These are phyloP conservation scores for Nomada fucata DNA, from an alignment of 2,888 invertebrate genomes.

Conservation along the genomic window DNA sequence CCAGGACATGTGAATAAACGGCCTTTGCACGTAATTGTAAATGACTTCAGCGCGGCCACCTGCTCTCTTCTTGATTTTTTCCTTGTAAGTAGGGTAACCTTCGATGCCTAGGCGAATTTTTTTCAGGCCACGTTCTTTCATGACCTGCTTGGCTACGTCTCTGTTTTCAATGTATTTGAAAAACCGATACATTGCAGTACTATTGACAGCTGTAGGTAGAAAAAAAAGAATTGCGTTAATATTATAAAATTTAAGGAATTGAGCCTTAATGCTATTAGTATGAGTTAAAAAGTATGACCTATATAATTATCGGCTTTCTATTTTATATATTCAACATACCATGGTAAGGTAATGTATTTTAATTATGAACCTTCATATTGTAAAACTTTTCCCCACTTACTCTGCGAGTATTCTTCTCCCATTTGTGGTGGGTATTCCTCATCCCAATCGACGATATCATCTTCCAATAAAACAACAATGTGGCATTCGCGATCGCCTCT, in stretches of 20 bases:
- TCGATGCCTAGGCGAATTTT: conserved; percentile 99
- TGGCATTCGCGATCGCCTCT: conserved; percentile 99
- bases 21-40: conserved; percentile 99
- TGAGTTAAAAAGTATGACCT: conserved; percentile 31
- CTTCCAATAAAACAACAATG: conserved; percentile 97
- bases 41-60: conserved; percentile 98
- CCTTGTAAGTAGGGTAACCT: conserved; percentile 99
- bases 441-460: conserved; percentile 99
- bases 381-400: conserved; percentile 84
- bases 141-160: conserved; percentile 99
- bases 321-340: conserved; percentile 29
- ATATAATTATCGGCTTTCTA: conserved; percentile 58
- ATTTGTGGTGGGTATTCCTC: conserved; percentile 99
- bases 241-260: not conserved
- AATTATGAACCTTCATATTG: conserved; percentile 15
- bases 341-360: conserved; percentile 29
- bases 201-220: conserved; percentile 91
- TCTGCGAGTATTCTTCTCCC: conserved; percentile 99
- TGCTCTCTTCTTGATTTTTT: conserved; percentile 97
- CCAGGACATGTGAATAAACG: conserved; percentile 99
- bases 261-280: conserved; percentile 32
- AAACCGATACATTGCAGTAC: conserved; percentile 98
- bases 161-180: conserved; percentile 99
- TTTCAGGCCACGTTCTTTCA: conserved; percentile 99
- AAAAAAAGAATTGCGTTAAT: not conserved